Percentiles rank a stretch among this genome's conserved stretches.
phyloP scores from a whole-genome alignment of 2,888 invertebrate species.

The Latheticus oryzae region DNA sequence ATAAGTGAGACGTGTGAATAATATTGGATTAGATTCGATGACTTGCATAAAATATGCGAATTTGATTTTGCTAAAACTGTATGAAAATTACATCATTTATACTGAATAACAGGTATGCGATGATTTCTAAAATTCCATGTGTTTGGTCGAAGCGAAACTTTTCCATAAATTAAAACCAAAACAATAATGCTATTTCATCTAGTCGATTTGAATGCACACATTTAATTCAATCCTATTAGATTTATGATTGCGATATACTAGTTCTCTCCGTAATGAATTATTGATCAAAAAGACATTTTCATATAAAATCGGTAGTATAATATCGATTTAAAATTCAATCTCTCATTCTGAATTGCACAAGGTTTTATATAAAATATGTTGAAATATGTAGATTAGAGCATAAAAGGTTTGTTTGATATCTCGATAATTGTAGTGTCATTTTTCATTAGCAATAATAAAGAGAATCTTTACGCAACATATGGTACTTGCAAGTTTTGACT shows the following conservation, averaged over 20 bases:
- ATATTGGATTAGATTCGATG: too few species aligned
- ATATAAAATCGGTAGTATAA: conserved; percentile 22
- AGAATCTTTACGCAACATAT: conserved; percentile 32
- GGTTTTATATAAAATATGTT: conserved; percentile 23
- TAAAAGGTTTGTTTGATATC: conserved; percentile 23
- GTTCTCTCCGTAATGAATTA: conserved; percentile 26
- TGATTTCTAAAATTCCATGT: conserved; percentile 19
- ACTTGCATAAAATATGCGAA: too few species aligned
- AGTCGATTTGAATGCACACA: conserved; percentile 25
- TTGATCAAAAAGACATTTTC: conserved; percentile 28
- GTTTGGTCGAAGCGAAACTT: conserved; percentile 15
- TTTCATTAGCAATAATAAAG: too few species aligned
- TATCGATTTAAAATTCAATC: conserved; percentile 31
- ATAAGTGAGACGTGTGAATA: too few species aligned
- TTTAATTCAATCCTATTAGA: conserved; percentile 34
- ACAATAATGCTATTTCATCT: conserved; percentile 30
- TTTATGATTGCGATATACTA: conserved; percentile 28
- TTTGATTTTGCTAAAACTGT: conserved; percentile 1
- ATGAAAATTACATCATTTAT: conserved; percentile 3
- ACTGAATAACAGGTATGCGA: conserved; percentile 1
- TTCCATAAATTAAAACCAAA: conserved; percentile 32
- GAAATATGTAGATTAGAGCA: conserved; percentile 29
- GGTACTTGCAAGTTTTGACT: conserved; percentile 21
- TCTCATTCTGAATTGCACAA: conserved; percentile 19
- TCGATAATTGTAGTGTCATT: conserved; percentile 25